Evolutionary conservation across 2,797 vertebrate genomes (phyloP), one percentile per base, ranked within the genome.

Genomic region (Tangara arthus): DNA sequence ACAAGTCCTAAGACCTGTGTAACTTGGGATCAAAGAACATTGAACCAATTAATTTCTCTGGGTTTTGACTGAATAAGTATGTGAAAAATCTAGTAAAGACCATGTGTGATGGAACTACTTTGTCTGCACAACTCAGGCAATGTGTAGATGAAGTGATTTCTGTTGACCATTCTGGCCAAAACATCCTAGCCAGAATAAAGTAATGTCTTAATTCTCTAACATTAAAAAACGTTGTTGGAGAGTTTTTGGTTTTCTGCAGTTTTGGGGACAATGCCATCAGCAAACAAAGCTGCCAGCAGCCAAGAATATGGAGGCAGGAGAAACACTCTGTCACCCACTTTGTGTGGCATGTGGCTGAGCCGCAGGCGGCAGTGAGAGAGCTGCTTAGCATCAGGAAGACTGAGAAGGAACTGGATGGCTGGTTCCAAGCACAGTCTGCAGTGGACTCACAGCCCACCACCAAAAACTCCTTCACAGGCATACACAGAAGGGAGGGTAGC

Each of bases 391-490:
- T 47, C 13, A 49, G 34, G 21, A n/a, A 39, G 19, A 15, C 41
- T 82, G 32, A 60, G 41, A 53, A 61, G 41, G 55, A 75, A 5
- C 30, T 41, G 34, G 34, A 53, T 41, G 41, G 18, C 10, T 35
- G 18, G 15, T 68, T 73, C 61, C 53, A 66, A 68, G 46, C 6
- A 11, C 53, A 34, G 5, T 39, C 52, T 59, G 30, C 34, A 32
- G 26, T 27, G 30, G 53, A 53, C 26, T 46, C 39, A 49, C 17
- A 47, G 10, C 22, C 39, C 42, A 34, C 34, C 0, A 0, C 32
- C 77, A 68, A 32, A 53, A 61, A 16, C 26, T 32, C 69, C 15
- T 21, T 44, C 53, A 47, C 2, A 1, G 6, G 39, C 16, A 15
- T 5, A 6, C 24, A 11, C 22, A 66, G 30, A 60, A 66, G 2